Evolutionary conservation across 2,888 invertebrate genomes (phyloP), one percentile per base, ranked within the genome.

Genomic region (Oasisia sp.): DNA sequence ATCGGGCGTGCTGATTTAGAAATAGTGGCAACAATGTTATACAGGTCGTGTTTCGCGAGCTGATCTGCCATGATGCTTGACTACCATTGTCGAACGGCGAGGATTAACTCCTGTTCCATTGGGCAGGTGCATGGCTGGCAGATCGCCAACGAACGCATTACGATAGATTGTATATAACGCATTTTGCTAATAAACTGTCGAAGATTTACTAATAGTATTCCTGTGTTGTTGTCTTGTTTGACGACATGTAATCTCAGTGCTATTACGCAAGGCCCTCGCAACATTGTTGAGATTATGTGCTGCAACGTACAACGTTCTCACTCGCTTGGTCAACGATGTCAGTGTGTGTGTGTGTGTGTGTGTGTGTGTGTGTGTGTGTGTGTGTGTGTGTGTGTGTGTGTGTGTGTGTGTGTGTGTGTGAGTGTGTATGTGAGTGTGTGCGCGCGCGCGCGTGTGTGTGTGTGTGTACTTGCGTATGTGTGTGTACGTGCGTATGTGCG

Each of bases 121-220:
- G 74, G 74, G 74, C 74, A 74, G 74, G 74, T 74, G 74, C 27
- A 74, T 74, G 74, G 27, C 74, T 74, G 74, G 74, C 74, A 74
- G 74, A 74, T 27, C 74, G 74, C 74, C 74, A 27, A 7, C 74
- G 74, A n/a, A 74, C 74, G n/a, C 74, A 50, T 74, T 74, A 74
- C n/a, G 74, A 50, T 50, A 74, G 5, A 74, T 74, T 74, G 74
- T 74, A 74, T 27, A 74, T 74, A 74, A 7, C 74, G 27, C 74
- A 27, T 74, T 27, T 74, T 74, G 74, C 74, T 27, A 74, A 74
- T 74, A 74, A 74, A 74, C 74, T 27, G 74, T 74, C 74, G 74
- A 74, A 74, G 74, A 74, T 74, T 4, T 74, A 74, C 74, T 19
- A 74, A 27, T 38, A 38, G 38, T 38, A 38, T 38, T 38, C 4